Conservation (phyloP, 2,797 vertebrate genomes). For the Oreortyx pictus region DNA sequence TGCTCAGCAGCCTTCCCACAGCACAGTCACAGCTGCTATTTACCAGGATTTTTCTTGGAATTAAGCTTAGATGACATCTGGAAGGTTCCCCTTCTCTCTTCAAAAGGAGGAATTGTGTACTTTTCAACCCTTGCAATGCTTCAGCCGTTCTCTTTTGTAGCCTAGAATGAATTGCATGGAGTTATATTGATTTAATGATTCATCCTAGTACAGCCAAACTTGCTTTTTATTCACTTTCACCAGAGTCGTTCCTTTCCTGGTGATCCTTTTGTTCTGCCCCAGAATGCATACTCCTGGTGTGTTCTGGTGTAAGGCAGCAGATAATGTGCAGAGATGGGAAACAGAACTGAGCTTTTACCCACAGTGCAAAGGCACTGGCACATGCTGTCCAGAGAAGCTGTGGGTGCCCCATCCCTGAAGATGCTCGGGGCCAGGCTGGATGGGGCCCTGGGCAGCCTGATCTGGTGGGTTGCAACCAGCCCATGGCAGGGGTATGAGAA, state of each 20-base stretch:
- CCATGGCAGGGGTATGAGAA: too few species aligned
- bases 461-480: too few species aligned
- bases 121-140: background rate
- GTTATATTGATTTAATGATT: background rate
- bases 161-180: background rate
- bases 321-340: too few species aligned
- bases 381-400: too few species aligned
- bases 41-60: background rate
- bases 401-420: too few species aligned
- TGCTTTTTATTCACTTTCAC: background rate
- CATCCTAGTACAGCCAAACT: background rate
- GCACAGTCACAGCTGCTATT: too few species aligned
- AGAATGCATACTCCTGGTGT: background rate
- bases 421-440: too few species aligned
- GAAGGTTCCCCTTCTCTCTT: background rate
- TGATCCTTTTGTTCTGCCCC: background rate
- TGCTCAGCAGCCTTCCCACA: background rate
- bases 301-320: background rate
- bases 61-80: background rate
- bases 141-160: background rate
- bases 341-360: too few species aligned
- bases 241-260: background rate
- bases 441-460: too few species aligned
- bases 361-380: too few species aligned
- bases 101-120: fast-evolving